These are phyloP conservation scores for Nemotelus pantherinus DNA, from an alignment of 2,888 invertebrate species.

Conservation along the genomic window DNA sequence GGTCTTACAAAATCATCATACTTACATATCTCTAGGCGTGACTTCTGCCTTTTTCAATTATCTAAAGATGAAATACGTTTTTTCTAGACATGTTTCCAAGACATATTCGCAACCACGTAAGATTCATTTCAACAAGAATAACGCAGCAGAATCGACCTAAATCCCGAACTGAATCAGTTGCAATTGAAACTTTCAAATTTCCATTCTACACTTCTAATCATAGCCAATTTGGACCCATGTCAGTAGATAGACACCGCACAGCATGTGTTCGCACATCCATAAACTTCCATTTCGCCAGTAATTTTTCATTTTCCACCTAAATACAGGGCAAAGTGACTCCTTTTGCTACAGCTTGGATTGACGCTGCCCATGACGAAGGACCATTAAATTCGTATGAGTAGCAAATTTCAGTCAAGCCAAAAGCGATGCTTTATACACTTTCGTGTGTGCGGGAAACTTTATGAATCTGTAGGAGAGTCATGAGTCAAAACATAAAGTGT, in stretches of 20 bases:
- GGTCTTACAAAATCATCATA: no score
- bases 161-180: neutral
- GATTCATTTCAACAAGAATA: no score
- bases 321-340: conserved; percentile 27
- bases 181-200: conserved; percentile 32
- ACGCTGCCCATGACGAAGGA: conserved; percentile 35
- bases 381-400: conserved; percentile 5
- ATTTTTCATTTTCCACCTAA: conserved; percentile 46
- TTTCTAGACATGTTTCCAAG: no score
- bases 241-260: conserved; percentile 44
- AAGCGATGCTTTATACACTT: neutral
- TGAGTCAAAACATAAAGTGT: no score
- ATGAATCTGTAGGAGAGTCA: no score
- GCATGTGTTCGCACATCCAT: conserved; percentile 49
- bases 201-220: conserved; percentile 45
- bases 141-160: no score
- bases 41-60: no score
- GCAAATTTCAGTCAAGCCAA: no score
- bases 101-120: no score
- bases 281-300: conserved; percentile 43
- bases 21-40: no score
- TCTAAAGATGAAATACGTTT: no score
- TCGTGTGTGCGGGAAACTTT: no score
- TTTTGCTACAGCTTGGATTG: conserved; percentile 33
- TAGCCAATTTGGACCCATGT: conserved; percentile 48